Evolutionary conservation across 2,888 invertebrate genomes (phyloP).

Genomic region (Phragmatobia fuliginosa): DNA sequence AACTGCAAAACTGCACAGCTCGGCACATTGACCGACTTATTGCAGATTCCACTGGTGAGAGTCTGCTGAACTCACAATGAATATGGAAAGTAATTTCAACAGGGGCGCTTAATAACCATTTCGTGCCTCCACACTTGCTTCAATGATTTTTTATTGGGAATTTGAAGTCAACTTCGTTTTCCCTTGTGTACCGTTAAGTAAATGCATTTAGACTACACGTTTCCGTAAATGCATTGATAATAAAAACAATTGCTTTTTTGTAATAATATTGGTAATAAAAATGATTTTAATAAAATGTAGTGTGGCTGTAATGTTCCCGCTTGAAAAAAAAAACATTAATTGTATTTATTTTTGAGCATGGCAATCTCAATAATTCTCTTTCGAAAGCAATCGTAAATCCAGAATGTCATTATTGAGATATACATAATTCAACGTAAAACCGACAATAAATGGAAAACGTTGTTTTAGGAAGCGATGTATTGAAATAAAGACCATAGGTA

Average conservation of each 20-base stretch:
- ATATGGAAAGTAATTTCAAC: constrained; percentile 75
- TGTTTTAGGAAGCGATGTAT: neutral
- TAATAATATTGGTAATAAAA: neutral
- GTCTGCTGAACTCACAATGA: constrained; percentile 70
- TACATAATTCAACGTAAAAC: neutral
- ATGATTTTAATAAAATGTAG: neutral
- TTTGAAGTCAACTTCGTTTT: constrained; percentile 24
- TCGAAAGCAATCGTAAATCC: neutral
- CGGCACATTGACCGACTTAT: constrained; percentile 71
- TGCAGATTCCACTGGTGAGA: constrained; percentile 69
- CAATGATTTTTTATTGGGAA: constrained; percentile 45
- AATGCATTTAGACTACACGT: constrained; percentile 4
- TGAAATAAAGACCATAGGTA: neutral
- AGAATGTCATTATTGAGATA: neutral
- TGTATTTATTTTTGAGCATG: neutral
- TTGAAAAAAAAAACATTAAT: neutral
- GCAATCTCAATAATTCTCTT: neutral
- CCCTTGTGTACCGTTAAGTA: constrained; percentile 34
- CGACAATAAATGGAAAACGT: neutral
- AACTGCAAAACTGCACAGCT: constrained; percentile 47
- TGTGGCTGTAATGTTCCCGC: neutral
- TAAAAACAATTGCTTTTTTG: neutral
- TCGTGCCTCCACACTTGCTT: constrained; percentile 54
- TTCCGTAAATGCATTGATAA: neutral
- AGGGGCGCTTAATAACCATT: constrained; percentile 64